Evolutionary conservation across 1,140 invertebrate species (phyloP).

Genomic region (Anadara kagoshimensis): DNA sequence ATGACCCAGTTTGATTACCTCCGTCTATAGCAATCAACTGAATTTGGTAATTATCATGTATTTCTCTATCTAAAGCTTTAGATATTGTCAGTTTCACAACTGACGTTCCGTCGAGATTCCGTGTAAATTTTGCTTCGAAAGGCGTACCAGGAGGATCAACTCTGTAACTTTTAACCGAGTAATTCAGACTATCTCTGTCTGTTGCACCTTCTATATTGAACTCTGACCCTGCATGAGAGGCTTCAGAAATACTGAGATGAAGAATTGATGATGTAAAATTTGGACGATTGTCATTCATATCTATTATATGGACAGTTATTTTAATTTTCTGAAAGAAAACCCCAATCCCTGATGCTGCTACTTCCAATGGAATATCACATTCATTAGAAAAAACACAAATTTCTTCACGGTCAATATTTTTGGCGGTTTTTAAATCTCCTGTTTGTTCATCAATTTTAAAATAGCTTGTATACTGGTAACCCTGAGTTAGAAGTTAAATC

Average conservation of each 20-base stretch:
- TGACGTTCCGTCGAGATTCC: slow-evolving; percentile 82
- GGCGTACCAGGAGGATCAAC: slow-evolving; percentile 79
- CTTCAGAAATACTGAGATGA: slow-evolving; percentile 44
- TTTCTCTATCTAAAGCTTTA: slow-evolving; percentile 89
- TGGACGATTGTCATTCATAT: slow-evolving; percentile 86
- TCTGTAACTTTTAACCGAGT: slow-evolving; percentile 78
- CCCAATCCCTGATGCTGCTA: slow-evolving; percentile 39
- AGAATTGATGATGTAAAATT: slow-evolving; percentile 78
- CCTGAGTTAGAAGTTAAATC: slow-evolving; percentile 33
- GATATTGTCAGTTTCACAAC: slow-evolving; percentile 74
- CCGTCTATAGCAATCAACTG: slow-evolving; percentile 92
- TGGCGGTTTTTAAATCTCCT: slow-evolving; percentile 41
- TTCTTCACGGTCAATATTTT: slow-evolving; percentile 44
- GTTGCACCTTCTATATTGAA: slow-evolving; percentile 76
- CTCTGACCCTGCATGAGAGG: slow-evolving; percentile 36
- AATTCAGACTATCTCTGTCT: slow-evolving; percentile 86
- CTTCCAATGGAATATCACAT: slow-evolving; percentile 41
- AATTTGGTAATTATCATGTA: slow-evolving; percentile 86
- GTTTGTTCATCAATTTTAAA: slow-evolving; percentile 44
- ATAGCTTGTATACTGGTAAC: slow-evolving; percentile 24
- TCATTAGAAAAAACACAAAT: slow-evolving; percentile 46
- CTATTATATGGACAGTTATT: slow-evolving; percentile 92
- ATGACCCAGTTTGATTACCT: slow-evolving; percentile 79
- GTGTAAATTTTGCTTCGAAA: slow-evolving; percentile 81
- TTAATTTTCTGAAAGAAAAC: slow-evolving; percentile 46